Evolutionary conservation across 1,140 invertebrate species (phyloP), one percentile per base, ranked within the genome.

Genomic region (Zeugodacus cucurbitae): DNA sequence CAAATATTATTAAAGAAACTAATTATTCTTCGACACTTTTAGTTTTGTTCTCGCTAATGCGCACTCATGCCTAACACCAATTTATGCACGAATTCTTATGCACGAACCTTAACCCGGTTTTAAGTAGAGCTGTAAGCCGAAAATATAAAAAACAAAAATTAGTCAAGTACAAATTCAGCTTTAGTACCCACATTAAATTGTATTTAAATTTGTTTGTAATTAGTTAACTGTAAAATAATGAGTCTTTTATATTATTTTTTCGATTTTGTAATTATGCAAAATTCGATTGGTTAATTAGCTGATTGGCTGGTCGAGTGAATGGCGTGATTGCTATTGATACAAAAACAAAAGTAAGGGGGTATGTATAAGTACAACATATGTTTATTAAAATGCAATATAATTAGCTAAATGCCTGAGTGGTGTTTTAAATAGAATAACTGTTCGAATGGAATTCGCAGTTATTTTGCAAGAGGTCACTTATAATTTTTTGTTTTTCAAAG

Each of bases 341-440:
- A 70, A 70, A 70, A 70, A 34, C 29, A 34, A 37, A 7, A 64
- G 2, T 29, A 64, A 64, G 2, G 22, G 37, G 37, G 37, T 41
- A 41, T 7, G 7, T 41, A 41, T 7, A 41, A 3, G n/a, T n/a
- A n/a, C n/a, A n/a, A 41, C 37, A 32, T 14, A 10, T 67, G 29
- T 70, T 34, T 32, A 11, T 74, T 14, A 74, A 82, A 48, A 44
- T 29, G 74, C 41, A 82, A 82, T 82, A 82, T 82, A 82, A 82
- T 82, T 82, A 82, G 74, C 11, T 82, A 82, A 82, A n/a, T 78
- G n/a, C 41, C 32, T 41, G 74, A 44, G 6, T 44, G 44, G 41
- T 26, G 41, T 44, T 48, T 48, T 14, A 14, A 78, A 44, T 26
- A 26, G 17, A 48, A 78, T 44, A 78, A 78, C 29, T n/a, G 70